phyloP scores from a whole-genome alignment of 2,113 vertebrate genomes.

The Cebidichthys violaceus region DNA sequence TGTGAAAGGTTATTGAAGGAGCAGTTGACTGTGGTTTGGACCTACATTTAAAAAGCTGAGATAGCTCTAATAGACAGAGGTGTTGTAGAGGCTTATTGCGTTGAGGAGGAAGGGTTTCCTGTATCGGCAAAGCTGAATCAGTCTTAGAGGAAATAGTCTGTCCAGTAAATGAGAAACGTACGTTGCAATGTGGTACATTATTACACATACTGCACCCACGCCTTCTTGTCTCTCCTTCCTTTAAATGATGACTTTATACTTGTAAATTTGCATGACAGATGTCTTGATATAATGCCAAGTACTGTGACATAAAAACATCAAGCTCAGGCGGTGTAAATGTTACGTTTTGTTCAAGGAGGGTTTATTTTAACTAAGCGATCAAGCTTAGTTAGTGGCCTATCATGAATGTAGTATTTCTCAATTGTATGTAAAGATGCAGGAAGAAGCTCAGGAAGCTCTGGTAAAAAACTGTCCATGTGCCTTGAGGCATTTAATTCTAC shows the following conservation, averaged over 20 bases:
- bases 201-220: neutral
- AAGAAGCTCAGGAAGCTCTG: neutral
- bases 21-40: too few relatives aligned
- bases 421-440: neutral
- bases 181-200: neutral
- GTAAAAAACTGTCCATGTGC: neutral
- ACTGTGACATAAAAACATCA: neutral
- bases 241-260: neutral
- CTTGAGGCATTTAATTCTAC: neutral
- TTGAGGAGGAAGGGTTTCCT: too few relatives aligned
- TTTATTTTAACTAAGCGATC: neutral
- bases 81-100: too few relatives aligned
- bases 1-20: too few relatives aligned
- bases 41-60: too few relatives aligned
- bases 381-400: neutral
- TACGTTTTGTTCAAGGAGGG: neutral
- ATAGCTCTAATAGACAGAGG: too few relatives aligned
- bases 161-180: neutral
- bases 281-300: neutral
- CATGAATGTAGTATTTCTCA: neutral
- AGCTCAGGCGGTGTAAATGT: neutral
- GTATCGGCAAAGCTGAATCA: too few relatives aligned
- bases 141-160: too few relatives aligned
- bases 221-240: neutral
- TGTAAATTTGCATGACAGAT: neutral